Percentiles rank a stretch among this genome's conserved stretches.
Conservation (phyloP, 2,797 vertebrate genomes). For the Dryobates pubescens region DNA sequence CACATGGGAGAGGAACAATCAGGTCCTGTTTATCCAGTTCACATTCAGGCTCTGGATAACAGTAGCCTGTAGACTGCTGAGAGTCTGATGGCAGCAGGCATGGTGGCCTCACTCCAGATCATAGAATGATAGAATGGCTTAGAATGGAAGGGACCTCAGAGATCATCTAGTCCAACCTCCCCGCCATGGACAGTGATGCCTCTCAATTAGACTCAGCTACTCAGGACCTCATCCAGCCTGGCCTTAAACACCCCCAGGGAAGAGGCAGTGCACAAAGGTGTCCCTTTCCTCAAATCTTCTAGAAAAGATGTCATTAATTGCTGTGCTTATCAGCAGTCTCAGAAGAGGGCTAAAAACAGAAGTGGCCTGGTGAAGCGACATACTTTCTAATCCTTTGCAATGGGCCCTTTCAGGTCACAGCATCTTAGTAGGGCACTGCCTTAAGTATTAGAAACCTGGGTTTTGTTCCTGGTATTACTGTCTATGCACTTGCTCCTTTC, state of each 20-base stretch:
- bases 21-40: background rate
- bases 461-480: background rate
- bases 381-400: background rate
- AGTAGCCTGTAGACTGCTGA: background rate
- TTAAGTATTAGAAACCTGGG: background rate
- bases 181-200: too few relatives aligned
- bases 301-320: background rate
- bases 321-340: background rate
- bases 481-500: background rate
- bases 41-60: rapidly evolving
- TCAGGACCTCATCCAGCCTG: too few relatives aligned
- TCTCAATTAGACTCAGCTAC: too few relatives aligned
- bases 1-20: background rate
- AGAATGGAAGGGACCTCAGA: too few relatives aligned
- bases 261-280: rapidly evolving
- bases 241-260: too few relatives aligned
- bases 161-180: too few relatives aligned
- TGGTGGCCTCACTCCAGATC: background rate
- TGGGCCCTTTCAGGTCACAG: background rate
- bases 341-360: constrained; percentile 25
- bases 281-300: background rate
- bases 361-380: background rate
- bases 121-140: too few relatives aligned
- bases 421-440: background rate
- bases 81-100: background rate